These are phyloP conservation scores for Brachyrhaphis roseni DNA, from an alignment of 2,797 vertebrate genomes.

Conservation along the genomic window DNA sequence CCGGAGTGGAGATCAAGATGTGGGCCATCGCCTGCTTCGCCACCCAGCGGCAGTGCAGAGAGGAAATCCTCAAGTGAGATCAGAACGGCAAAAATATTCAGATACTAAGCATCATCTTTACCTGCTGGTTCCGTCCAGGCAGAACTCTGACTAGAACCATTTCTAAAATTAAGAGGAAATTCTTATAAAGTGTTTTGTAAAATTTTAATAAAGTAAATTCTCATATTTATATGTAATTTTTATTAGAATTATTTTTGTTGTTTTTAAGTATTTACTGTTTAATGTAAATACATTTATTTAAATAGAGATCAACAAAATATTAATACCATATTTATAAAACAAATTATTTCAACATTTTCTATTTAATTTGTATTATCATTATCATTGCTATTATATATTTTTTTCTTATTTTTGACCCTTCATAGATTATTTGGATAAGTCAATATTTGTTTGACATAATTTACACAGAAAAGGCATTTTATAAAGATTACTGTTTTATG, in stretches of 20 bases:
- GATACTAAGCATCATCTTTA: not conserved
- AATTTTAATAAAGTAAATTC: not conserved
- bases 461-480: not conserved
- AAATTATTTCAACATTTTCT: too few relatives aligned
- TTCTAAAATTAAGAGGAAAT: not conserved
- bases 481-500: not conserved
- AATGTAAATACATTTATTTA: too few relatives aligned
- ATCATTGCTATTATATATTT: too few relatives aligned
- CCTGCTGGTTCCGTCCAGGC: too few relatives aligned
- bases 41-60: slow-evolving; percentile 96
- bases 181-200: not conserved
- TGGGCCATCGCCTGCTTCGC: slow-evolving; percentile 99
- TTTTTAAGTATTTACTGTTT: too few relatives aligned
- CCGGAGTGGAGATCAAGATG: slow-evolving; percentile 98
- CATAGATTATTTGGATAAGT: too few relatives aligned
- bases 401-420: too few relatives aligned
- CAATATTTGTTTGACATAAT: not conserved
- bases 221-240: not conserved
- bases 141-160: too few relatives aligned
- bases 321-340: too few relatives aligned
- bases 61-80: slow-evolving; percentile 95
- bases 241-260: not conserved
- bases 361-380: too few relatives aligned
- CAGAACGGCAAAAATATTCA: not conserved
- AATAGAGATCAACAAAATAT: too few relatives aligned